Evolutionary conservation across 2,113 vertebrate species (phyloP).

Genomic region (Pomatorhinus ruficollis): DNA sequence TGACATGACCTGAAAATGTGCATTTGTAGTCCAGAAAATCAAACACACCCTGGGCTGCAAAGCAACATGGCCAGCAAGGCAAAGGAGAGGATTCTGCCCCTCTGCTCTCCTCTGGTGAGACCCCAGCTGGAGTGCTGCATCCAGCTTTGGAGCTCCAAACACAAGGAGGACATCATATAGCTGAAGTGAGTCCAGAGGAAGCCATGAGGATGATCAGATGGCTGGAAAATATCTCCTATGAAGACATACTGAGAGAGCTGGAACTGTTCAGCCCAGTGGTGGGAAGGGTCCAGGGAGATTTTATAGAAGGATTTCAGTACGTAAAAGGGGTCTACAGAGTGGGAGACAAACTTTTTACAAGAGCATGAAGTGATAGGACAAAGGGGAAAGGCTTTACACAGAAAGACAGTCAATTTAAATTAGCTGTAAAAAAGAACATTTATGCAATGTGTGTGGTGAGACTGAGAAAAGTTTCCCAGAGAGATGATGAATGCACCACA

Average conservation of each 20-base stretch:
- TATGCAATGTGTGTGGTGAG: neutral
- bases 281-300: neutral
- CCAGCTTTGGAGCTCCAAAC: too few species aligned
- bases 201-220: neutral
- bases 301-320: neutral
- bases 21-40: neutral
- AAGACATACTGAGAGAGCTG: neutral
- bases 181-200: neutral
- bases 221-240: neutral
- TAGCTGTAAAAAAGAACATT: neutral
- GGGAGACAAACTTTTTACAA: neutral
- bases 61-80: accelerated
- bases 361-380: neutral
- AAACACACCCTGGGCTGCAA: neutral
- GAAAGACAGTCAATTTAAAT: neutral
- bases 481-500: neutral
- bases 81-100: neutral
- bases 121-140: neutral
- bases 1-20: neutral
- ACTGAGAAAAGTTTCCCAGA: neutral
- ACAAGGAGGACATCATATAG: neutral
- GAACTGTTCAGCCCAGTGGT: too few species aligned
- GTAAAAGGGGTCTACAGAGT: neutral
- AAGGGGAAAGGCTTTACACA: neutral
- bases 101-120: neutral